phyloP scores from a whole-genome alignment of 1,140 invertebrate genomes.

The Microvelia longipes region DNA sequence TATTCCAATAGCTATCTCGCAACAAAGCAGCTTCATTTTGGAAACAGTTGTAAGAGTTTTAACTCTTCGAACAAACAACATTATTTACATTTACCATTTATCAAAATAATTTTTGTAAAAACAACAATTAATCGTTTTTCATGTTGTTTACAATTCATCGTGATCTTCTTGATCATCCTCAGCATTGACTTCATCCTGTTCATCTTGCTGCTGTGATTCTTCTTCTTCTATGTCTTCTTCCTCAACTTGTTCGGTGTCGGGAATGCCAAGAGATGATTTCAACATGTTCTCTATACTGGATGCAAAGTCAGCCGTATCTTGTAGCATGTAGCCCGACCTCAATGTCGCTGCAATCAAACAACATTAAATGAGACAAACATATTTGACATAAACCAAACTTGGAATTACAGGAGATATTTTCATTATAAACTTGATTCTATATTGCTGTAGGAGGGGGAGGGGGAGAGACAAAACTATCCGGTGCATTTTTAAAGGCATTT shows the following conservation, averaged over 20 bases:
- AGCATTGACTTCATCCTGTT: conserved; percentile 3
- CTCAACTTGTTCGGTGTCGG: conserved; percentile 51
- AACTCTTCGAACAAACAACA: too few relatives aligned
- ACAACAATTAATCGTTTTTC: too few relatives aligned
- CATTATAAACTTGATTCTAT: not conserved
- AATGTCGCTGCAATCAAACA: conserved; percentile 53
- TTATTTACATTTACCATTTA: too few relatives aligned
- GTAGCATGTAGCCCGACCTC: conserved; percentile 74
- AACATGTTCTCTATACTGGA: conserved; percentile 75
- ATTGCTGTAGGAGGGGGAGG: not conserved
- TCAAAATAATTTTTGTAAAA: too few relatives aligned
- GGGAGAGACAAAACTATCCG: too few relatives aligned
- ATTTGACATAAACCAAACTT: not conserved
- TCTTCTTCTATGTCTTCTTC: not conserved
- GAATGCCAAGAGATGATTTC: conserved; percentile 62
- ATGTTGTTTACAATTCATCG: conserved; percentile 15
- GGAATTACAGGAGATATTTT: not conserved
- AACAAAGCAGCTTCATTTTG: too few relatives aligned
- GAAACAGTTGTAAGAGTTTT: too few relatives aligned
- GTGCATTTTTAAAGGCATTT: too few relatives aligned
- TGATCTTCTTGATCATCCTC: conserved; percentile 14
- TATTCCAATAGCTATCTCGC: too few relatives aligned
- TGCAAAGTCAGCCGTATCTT: conserved; percentile 75
- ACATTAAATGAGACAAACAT: too few relatives aligned
- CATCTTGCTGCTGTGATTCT: not conserved